A percentile compares a stretch with the other conserved stretches of the same genome.
phyloP scores from a whole-genome alignment of 2,797 vertebrate species.

The Phyllotis vaccarum region DNA sequence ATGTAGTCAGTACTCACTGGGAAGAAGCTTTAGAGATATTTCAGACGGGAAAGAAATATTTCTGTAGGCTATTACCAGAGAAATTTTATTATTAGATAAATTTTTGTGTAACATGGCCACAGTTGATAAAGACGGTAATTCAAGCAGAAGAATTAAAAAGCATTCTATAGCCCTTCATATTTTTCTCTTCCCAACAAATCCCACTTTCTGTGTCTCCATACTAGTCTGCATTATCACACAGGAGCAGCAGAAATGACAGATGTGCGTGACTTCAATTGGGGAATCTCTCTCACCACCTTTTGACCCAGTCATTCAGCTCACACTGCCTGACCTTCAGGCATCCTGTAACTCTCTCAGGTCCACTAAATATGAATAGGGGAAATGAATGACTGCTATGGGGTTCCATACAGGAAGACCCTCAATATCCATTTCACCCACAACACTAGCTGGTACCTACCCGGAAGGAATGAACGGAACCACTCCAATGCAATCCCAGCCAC shows the following conservation, averaged over 20 bases:
- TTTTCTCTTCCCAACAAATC: conserved; percentile 67
- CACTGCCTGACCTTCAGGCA: conserved; percentile 72
- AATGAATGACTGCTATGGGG: conserved; percentile 55
- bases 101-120: conserved; percentile 52
- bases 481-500: conserved; percentile 84
- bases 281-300: conserved; percentile 59
- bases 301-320: conserved; percentile 64
- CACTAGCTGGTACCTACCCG: conserved; percentile 85
- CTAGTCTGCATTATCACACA: conserved; percentile 69
- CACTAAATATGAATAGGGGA: conserved; percentile 51
- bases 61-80: conserved; percentile 39
- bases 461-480: conserved; percentile 85
- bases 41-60: conserved; percentile 56
- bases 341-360: conserved; percentile 63
- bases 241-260: conserved; percentile 39
- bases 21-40: conserved; percentile 38
- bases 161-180: conserved; percentile 39
- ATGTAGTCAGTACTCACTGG: conserved; percentile 55
- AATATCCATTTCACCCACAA: conserved; percentile 74
- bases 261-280: conserved; percentile 47
- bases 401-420: conserved; percentile 73
- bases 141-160: conserved; percentile 63
- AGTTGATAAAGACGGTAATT: conserved; percentile 59
- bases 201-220: conserved; percentile 59
- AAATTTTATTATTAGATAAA: conserved; percentile 50